These are phyloP conservation scores for Catharus minimus DNA, from an alignment of 2,113 vertebrate species.

Conservation along the genomic window DNA sequence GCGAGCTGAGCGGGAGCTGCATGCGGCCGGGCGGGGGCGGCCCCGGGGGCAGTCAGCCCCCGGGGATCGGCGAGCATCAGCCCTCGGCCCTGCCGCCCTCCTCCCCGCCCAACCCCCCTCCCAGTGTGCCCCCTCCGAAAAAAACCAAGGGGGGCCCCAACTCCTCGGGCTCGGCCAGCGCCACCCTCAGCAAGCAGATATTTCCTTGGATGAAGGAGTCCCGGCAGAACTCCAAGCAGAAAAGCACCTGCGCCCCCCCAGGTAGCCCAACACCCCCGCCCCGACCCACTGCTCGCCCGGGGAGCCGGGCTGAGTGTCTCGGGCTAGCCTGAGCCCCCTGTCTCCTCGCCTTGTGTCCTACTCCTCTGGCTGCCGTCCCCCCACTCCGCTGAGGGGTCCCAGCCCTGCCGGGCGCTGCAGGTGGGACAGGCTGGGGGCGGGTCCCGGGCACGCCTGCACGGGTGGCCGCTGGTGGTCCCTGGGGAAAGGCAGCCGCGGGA, in stretches of 20 bases:
- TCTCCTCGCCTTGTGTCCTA: neutral
- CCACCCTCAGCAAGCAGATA: slow-evolving; percentile 94
- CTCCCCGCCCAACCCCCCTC: slow-evolving; percentile 87
- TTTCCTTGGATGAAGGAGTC: slow-evolving; percentile 99
- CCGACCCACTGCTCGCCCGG: neutral
- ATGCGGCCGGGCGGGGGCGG: slow-evolving; percentile 86
- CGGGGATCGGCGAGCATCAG: slow-evolving; percentile 83
- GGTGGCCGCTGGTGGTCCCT: neutral
- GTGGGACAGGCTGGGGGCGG: neutral
- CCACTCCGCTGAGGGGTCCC: neutral
- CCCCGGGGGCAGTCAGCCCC: slow-evolving; percentile 81
- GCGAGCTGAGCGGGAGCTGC: slow-evolving; percentile 91
- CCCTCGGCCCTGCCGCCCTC: slow-evolving; percentile 86
- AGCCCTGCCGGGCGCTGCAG: neutral
- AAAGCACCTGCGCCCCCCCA: slow-evolving; percentile 87
- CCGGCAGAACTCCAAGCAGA: slow-evolving; percentile 94
- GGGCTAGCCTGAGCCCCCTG: neutral
- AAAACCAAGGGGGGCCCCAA: slow-evolving; percentile 86
- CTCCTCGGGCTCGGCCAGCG: slow-evolving; percentile 77
- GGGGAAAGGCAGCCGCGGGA: neutral
- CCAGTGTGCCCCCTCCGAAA: slow-evolving; percentile 86
- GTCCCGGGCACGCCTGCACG: neutral
- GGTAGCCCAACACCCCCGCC: slow-evolving; percentile 73
- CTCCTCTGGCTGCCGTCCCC: neutral
- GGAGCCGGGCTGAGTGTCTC: neutral